A percentile compares a stretch with the other conserved stretches of the same genome.
Evolutionary conservation across 2,113 vertebrate genomes (phyloP).

Genomic region (Uria lomvia): DNA sequence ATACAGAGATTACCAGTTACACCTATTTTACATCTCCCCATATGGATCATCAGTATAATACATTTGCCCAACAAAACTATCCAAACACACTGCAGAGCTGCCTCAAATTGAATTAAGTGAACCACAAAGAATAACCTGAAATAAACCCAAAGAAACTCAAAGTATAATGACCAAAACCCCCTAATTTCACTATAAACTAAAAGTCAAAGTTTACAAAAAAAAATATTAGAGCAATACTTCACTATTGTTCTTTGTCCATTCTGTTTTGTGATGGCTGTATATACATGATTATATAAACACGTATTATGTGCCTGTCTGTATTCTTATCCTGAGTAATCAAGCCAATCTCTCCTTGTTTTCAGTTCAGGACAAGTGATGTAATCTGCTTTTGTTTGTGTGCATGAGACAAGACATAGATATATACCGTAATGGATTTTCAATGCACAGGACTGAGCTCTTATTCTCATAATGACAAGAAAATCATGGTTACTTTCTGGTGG

Average conservation of each 20-base stretch:
- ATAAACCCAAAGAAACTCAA: background rate
- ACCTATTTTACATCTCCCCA: background rate
- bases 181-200: background rate
- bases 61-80: background rate
- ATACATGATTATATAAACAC: background rate
- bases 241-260: background rate
- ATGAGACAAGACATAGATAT: background rate
- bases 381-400: background rate
- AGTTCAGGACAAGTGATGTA: background rate
- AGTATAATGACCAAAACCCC: background rate
- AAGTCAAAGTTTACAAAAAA: background rate
- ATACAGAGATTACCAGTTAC: background rate
- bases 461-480: background rate
- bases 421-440: background rate
- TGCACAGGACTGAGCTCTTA: background rate
- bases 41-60: background rate
- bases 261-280: background rate
- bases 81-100: background rate
- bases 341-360: background rate
- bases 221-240: background rate
- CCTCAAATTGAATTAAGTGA: background rate
- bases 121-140: background rate
- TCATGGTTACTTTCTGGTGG: background rate
- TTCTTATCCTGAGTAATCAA: background rate
- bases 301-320: background rate